phyloP scores from a whole-genome alignment of 2,113 vertebrate genomes.

The Verasper variegatus region DNA sequence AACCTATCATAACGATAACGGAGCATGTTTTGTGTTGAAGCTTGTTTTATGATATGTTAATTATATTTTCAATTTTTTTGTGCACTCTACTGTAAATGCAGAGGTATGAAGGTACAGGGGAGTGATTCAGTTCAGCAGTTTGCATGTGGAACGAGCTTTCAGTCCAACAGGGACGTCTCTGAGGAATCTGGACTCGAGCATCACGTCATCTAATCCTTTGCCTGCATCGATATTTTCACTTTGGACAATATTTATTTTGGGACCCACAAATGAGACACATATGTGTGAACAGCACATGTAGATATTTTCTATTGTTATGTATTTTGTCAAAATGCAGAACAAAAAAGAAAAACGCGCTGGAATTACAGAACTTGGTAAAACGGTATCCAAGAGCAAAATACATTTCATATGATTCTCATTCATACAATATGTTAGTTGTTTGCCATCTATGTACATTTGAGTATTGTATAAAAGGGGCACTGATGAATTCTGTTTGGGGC shows the following conservation, averaged over 20 bases:
- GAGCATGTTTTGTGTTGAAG: conserved; percentile 30
- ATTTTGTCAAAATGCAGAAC: conserved; percentile 71
- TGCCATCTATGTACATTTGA: conserved; percentile 75
- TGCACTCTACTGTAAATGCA: conserved; percentile 50
- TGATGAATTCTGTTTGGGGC: conserved; percentile 70
- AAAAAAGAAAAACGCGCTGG: conserved; percentile 62
- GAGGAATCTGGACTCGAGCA: conserved; percentile 24
- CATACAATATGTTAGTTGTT: conserved; percentile 69
- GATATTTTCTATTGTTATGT: conserved; percentile 85
- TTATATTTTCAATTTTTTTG: conserved; percentile 13
- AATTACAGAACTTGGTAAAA: conserved; percentile 50
- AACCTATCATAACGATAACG: conserved; percentile 9
- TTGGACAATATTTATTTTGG: conserved; percentile 51
- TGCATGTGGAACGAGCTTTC: conserved; percentile 55
- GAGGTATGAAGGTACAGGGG: conserved; percentile 20
- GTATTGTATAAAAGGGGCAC: conserved; percentile 70
- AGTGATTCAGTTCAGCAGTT: conserved; percentile 31
- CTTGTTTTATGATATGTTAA: conserved; percentile 32
- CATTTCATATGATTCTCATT: conserved; percentile 64
- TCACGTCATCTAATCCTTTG: conserved; percentile 32
- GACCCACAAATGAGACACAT: conserved; percentile 52
- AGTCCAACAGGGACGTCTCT: conserved; percentile 2
- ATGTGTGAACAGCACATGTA: conserved; percentile 86
- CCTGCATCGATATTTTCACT: conserved; percentile 35
- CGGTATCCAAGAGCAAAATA: conserved; percentile 38